Percentiles rank a stretch among this genome's conserved stretches.
These are phyloP conservation scores for Frankliniella intonsa DNA, from an alignment of 2,888 invertebrate genomes.

Conservation along the genomic window DNA sequence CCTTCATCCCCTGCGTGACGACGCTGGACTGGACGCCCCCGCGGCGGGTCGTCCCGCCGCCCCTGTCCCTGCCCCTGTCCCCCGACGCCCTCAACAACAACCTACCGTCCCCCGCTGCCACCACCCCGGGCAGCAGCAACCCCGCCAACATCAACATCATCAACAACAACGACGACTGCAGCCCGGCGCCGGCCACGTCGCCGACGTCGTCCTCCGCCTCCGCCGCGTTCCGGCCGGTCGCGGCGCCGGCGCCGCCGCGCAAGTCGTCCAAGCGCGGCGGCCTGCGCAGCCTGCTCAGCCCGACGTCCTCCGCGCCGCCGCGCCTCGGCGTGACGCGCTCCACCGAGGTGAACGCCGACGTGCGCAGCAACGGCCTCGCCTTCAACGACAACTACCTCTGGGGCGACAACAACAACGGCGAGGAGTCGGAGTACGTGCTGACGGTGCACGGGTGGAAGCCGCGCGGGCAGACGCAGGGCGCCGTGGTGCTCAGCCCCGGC, in stretches of 20 bases:
- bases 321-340: background rate
- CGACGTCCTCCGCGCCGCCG: background rate
- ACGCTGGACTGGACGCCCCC: conserved; percentile 12
- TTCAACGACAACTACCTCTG: conserved; percentile 20
- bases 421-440: conserved; percentile 18
- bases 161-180: background rate
- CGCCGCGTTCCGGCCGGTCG: background rate
- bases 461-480: conserved; percentile 10
- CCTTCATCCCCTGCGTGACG: conserved; percentile 13
- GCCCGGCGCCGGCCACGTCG: background rate
- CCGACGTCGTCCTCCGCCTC: background rate
- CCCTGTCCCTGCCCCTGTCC: background rate
- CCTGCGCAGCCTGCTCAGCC: conserved; percentile 15
- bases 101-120: background rate
- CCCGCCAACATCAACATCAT: background rate
- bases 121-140: background rate
- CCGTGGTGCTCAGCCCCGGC: conserved; percentile 7
- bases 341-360: background rate
- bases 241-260: background rate
- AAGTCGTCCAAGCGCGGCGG: background rate
- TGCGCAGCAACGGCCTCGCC: background rate
- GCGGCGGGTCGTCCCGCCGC: background rate
- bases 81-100: conserved; percentile 19
- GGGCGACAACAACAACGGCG: conserved; percentile 21
- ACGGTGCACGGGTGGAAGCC: conserved; percentile 10